Percentiles rank a stretch among this genome's conserved stretches.
Conservation (phyloP, 2,797 vertebrate species). For the Channallabes apus region DNA sequence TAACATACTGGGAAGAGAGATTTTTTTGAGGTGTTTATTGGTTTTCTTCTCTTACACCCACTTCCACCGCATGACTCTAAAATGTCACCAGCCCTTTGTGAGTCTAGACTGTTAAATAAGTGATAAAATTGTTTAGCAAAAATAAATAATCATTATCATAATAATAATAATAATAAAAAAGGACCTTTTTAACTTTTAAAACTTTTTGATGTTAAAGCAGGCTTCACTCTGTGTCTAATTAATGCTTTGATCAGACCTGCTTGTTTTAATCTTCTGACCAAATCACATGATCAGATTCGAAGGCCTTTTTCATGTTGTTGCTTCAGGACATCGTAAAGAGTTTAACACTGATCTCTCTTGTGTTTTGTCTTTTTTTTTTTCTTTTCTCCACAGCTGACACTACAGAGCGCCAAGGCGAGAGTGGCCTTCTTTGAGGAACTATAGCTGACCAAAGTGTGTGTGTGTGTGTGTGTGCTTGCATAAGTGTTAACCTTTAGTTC, state of each 20-base stretch:
- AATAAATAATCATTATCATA: too few relatives aligned
- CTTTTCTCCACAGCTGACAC: conserved; percentile 85
- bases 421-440: conserved; percentile 97
- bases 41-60: too few relatives aligned
- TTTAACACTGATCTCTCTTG: neutral
- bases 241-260: neutral
- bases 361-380: too few relatives aligned
- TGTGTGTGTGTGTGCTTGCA: conserved; percentile 36
- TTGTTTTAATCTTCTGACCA: neutral
- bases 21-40: too few relatives aligned
- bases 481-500: conserved; percentile 20
- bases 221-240: neutral
- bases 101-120: too few relatives aligned
- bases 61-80: too few relatives aligned
- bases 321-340: neutral
- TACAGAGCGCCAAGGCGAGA: conserved; percentile 93
- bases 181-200: neutral
- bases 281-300: neutral
- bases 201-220: neutral
- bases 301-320: neutral
- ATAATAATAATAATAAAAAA: too few relatives aligned
- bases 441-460: conserved; percentile 62
- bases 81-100: too few relatives aligned
- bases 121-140: too few relatives aligned
- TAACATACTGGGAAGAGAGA: too few relatives aligned